A percentile compares a stretch with the other conserved stretches of the same genome.
phyloP scores from a whole-genome alignment of 1,140 invertebrate species.

The Hycleus phaleratus region DNA sequence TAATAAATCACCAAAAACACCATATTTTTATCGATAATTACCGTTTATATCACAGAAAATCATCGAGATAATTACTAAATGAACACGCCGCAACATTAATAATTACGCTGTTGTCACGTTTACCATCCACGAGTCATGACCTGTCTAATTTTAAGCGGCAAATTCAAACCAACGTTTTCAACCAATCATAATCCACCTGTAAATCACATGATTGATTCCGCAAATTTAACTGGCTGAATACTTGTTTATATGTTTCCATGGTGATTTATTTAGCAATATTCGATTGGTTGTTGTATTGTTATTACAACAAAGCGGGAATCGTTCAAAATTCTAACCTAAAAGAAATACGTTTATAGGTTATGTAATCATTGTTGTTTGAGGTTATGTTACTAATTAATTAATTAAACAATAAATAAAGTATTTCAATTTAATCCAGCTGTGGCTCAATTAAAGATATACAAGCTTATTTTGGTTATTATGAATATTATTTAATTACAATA shows the following conservation, averaged over 20 bases:
- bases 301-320: constrained; percentile 3
- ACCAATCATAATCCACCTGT: constrained; percentile 16
- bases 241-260: constrained; percentile 25
- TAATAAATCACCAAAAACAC: too few relatives aligned
- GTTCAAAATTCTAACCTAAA: constrained; percentile 16
- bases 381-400: background rate
- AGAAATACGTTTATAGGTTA: too few relatives aligned
- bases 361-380: background rate
- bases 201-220: constrained; percentile 13
- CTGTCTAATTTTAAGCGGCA: constrained; percentile 17
- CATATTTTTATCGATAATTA: too few relatives aligned
- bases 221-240: constrained; percentile 9
- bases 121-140: background rate
- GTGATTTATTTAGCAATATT: constrained; percentile 5
- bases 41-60: background rate
- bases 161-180: constrained; percentile 19
- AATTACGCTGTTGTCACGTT: constrained; percentile 20
- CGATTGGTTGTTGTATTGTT: constrained; percentile 9
- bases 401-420: too few relatives aligned
- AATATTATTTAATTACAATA: too few relatives aligned
- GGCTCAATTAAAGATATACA: too few relatives aligned
- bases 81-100: background rate
- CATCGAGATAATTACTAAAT: background rate
- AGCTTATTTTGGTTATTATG: too few relatives aligned
- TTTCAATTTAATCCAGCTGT: too few relatives aligned